These are phyloP conservation scores for Gadopsis bispinosus DNA, from an alignment of 2,797 vertebrate species.

Conservation along the genomic window DNA sequence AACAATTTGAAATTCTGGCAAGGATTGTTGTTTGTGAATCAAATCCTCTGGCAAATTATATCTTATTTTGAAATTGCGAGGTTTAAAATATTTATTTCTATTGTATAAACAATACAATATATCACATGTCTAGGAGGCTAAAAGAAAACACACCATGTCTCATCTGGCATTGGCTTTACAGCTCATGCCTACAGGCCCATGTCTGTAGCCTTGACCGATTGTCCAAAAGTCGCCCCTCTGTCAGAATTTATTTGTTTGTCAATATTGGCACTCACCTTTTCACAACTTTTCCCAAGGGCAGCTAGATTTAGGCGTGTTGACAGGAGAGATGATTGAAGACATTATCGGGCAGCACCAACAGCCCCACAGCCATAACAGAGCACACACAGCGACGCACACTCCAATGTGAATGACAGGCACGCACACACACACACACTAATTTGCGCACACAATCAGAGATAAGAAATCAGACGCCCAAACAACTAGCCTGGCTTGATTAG, in stretches of 20 bases:
- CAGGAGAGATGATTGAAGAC: conserved; percentile 88
- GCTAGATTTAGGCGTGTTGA: conserved; percentile 85
- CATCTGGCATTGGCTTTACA: conserved; percentile 66
- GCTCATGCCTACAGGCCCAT: conserved; percentile 65
- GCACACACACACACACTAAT: not conserved
- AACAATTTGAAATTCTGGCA: not conserved
- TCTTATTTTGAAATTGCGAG: not conserved
- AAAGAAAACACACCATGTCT: conserved; percentile 59
- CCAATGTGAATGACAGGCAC: conserved; percentile 69
- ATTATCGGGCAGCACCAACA: conserved; percentile 84
- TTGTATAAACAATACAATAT: conserved; percentile 21
- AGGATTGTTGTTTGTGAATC: not conserved
- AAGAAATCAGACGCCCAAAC: conserved; percentile 61
- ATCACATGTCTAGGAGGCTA: conserved; percentile 32
- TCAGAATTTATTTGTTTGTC: conserved; percentile 89
- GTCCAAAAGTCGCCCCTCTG: conserved; percentile 78
- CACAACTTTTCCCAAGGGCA: conserved; percentile 88
- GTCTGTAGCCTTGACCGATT: conserved; percentile 82
- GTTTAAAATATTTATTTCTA: conserved; percentile 25
- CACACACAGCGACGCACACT: conserved; percentile 69
- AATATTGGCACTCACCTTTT: conserved; percentile 87
- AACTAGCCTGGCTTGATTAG: conserved; percentile 60
- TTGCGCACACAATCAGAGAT: conserved; percentile 49
- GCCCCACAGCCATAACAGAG: conserved; percentile 81
- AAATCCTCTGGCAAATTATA: conserved; percentile 22